Base-by-base conservation (phyloP, 2,113 vertebrate genomes). In the Nothobranchius kuhntae region DNA sequence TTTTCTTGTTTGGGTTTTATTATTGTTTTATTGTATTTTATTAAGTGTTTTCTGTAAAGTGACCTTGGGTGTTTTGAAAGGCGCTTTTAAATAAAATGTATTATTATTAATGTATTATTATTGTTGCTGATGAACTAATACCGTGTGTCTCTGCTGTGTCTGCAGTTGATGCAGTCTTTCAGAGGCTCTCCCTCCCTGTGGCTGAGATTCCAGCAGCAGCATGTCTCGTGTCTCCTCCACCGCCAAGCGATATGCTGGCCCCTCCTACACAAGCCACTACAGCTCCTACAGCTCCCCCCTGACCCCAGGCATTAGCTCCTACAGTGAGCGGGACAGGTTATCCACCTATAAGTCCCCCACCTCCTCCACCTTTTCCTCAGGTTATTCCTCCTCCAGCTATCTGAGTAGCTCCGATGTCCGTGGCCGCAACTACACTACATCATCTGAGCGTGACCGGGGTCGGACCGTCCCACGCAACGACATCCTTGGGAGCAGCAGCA, bases 151-250 rank as follows among this genome's bases (percentile, higher is more conserved):
- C 62, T 79, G 53, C 65, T 74, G 73, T 77, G 66, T 61, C 52
- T 93, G 74, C 92, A 98, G 96, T 93, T 90, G 11, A 98, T 97
- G 96, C 92, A 89, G 92, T 92, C 93, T 86, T 93, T 89, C 86
- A 91, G 75, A 87, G 82, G 65, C 76, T 66, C 73, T 61, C 80
- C 73, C 11, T 56, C 83, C 84, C 86, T 59, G 86, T 83, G 71
- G 80, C 93, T 92, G 93, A 83, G 92, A 94, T 91, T 85, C 90
- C 87, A 91, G 86, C 85, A 96, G 61, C 84, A 87, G 26, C 71
- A 90, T 98, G 97, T 98, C 97, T 87, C 97, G 96, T 73, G 92
- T 96, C 70, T 97, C 97, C 86, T 96, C 97, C 85, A 95, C 95
- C 36, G 92, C 96, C 91, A 98, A 97, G 93, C 94, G 95, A 45